Evolutionary conservation across 2,888 invertebrate species (phyloP).

Genomic region (Thymelicus lineola): DNA sequence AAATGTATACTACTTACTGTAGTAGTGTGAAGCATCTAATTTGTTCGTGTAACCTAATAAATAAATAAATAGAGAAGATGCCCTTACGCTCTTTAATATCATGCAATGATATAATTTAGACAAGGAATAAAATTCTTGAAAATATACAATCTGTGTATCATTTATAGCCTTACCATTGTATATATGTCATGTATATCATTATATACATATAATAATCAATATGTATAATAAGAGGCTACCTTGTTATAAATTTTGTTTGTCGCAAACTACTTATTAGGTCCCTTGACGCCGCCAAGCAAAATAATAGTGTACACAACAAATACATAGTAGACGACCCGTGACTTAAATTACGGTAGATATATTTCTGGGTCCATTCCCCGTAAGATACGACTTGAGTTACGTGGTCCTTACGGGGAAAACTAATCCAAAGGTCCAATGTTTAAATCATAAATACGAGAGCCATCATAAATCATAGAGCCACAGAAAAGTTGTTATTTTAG

Average conservation of each 20-base stretch:
- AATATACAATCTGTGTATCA: too few relatives aligned
- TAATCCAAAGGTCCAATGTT: conserved; percentile 26
- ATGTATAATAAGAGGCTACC: neutral
- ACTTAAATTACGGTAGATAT: conserved; percentile 22
- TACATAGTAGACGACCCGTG: conserved; percentile 16
- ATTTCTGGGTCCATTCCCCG: conserved; percentile 13
- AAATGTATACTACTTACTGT: too few relatives aligned
- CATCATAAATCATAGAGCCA: conserved; percentile 20
- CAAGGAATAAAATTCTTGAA: too few relatives aligned
- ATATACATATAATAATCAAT: too few relatives aligned
- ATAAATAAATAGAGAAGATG: too few relatives aligned
- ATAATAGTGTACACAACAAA: conserved; percentile 1
- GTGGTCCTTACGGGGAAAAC: conserved; percentile 9
- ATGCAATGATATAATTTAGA: too few relatives aligned
- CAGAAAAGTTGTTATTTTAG: conserved; percentile 4
- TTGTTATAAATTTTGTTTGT: neutral
- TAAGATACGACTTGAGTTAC: conserved; percentile 5
- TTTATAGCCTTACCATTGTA: too few relatives aligned
- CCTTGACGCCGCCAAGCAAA: neutral
- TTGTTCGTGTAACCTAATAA: too few relatives aligned
- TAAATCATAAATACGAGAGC: conserved; percentile 33
- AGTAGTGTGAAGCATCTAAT: too few relatives aligned
- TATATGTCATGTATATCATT: too few relatives aligned
- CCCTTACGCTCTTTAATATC: too few relatives aligned
- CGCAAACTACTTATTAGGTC: neutral